Evolutionary conservation across 2,113 vertebrate species (phyloP), one percentile per base, ranked within the genome.

Genomic region (Myrmecophaga tridactyla): DNA sequence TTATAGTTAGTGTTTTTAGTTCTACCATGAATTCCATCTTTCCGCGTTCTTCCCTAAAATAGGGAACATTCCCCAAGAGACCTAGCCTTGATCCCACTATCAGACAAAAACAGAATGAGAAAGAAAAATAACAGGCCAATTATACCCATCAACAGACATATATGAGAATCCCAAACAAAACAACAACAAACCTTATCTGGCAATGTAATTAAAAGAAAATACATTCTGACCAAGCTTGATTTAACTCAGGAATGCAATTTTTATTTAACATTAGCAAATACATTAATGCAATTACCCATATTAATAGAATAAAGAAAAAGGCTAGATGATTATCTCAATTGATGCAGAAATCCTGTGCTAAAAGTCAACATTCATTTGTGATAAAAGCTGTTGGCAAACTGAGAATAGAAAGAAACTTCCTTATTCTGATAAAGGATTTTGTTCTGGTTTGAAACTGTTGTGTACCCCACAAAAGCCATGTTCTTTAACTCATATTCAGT

Each of bases 281-380:
- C 65, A 78, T 82, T 67, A 90, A 62, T 92, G 56, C 51, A 27
- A 89, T 92, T 58, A 48, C 31, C 36, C 86, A 12, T 83, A 82
- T 84, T 89, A 89, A 92, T 29, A 88, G 62, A 94, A 87, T 58
- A 92, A 92, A 96, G 58, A 21, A 11, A 87, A 90, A 93, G 63
- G 31, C 53, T 48, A 78, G 60, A 46, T 94, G 63, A 83, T 94
- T 95, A 41, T 88, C 62, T 95, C 78, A 41, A 46, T 46, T 82
- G 53, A 58, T 90, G 43, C n/a, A 80, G 76, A 92, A 96, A 73
- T 51, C 75, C 77, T 78, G 92, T 6, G 12, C 12, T 89, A 73
- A 81, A 83, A 85, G 31, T 78, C 41, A 69, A 48, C 89, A 81
- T 85, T 89, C 56, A 70, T 96, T 94, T 86, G 13, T 95, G 83